Evolutionary conservation across 2,888 invertebrate genomes (phyloP), one percentile per base, ranked within the genome.

Genomic region (Drosophila mayaguana): DNA sequence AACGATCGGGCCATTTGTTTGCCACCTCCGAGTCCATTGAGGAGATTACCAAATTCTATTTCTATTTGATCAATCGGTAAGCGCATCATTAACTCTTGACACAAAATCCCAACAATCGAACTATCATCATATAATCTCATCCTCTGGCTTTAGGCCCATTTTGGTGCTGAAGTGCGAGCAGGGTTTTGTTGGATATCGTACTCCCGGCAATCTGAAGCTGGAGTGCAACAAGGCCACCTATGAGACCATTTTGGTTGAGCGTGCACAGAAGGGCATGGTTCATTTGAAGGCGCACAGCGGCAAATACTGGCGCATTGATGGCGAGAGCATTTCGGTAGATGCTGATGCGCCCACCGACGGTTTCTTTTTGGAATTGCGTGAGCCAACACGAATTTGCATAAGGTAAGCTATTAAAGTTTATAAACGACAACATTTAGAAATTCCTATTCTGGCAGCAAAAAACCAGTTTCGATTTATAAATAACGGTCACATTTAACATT

Each of bases 191-290:
- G 98, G 98, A 0, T 97, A 96, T 89, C 98, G 98, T 93, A 95
- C 95, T 60, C 93, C 95, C 0, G 94, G 95, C 42, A 96, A 96
- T 88, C 95, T 96, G 42, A 96, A 97, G 92, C 94, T 98, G 85
- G 98, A 98, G 93, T 98, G 98, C 94, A 98, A 98, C 94, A 98
- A 98, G 94, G 97, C 98, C 72, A 96, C 96, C 82, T 98, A 98
- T 92, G 98, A 98, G 94, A 97, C 97, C 68, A 98, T 98, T 82
- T 95, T 96, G 92, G 97, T 98, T 66, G 97, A 98, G 92, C 95
- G 97, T 79, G 96, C 97, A 60, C 97, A 97, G 70, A 97, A 97
- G 91, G 98, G 98, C 32, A 94, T 97, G 66, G 98, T 98, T 63
- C 96, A 96, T 93, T 96, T 98, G 93, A 98, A 98, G 95, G 97